Evolutionary conservation across 2,888 invertebrate species (phyloP).

Genomic region (Achlya flavicornis): DNA sequence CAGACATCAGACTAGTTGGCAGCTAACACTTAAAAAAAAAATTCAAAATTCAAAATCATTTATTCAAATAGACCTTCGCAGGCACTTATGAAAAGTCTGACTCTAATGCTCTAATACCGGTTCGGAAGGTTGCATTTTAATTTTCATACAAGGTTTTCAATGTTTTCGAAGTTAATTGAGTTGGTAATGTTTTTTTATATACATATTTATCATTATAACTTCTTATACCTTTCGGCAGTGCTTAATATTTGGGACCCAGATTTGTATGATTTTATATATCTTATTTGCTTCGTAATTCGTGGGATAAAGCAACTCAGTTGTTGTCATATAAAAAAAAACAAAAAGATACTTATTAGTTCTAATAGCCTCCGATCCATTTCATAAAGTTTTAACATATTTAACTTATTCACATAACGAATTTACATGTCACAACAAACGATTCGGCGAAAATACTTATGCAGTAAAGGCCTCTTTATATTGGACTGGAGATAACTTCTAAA

Average conservation of each 20-base stretch:
- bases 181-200: background rate
- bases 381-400: constrained; percentile 3
- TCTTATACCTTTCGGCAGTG: background rate
- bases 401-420: background rate
- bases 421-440: background rate
- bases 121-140: no score
- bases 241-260: constrained; percentile 39
- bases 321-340: background rate
- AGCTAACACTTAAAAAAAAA: no score
- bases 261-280: constrained; percentile 27
- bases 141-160: background rate
- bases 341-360: background rate
- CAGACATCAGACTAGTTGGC: background rate
- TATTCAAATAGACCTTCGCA: no score
- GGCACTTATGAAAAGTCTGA: no score
- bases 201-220: no score
- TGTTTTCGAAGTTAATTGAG: background rate
- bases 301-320: background rate
- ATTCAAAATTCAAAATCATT: no score
- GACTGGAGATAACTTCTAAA: background rate
- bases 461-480: no score
- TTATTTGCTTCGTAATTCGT: background rate
- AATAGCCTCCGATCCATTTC: constrained; percentile 11
- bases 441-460: no score
- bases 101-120: no score